Evolutionary conservation across 2,797 vertebrate genomes (phyloP).

Genomic region (Heterohyrax brucei): DNA sequence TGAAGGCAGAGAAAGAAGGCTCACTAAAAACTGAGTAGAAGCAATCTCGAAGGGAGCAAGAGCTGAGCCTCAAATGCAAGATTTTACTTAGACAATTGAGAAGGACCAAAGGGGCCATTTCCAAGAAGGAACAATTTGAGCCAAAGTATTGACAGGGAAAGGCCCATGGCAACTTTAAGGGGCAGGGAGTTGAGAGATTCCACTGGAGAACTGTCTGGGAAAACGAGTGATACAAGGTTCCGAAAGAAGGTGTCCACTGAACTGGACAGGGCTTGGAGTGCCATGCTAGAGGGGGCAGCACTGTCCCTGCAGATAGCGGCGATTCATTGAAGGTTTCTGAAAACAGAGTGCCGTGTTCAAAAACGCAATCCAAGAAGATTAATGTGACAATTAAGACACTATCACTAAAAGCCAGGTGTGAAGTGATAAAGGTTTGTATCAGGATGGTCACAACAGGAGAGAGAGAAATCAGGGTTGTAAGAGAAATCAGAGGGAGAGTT

Average conservation of each 20-base stretch:
- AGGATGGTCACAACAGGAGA: neutral
- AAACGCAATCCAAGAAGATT: constrained; percentile 17
- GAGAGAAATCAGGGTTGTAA: constrained; percentile 5
- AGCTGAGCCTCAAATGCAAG: constrained; percentile 15
- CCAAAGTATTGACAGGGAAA: constrained; percentile 21
- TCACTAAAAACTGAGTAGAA: constrained; percentile 5
- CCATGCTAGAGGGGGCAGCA: neutral
- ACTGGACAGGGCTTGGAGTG: neutral
- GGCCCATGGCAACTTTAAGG: neutral
- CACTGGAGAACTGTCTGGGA: neutral
- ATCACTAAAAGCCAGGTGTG: constrained; percentile 52
- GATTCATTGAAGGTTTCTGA: neutral
- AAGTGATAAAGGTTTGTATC: neutral
- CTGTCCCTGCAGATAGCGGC: neutral
- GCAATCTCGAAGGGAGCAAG: neutral
- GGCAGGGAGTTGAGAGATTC: neutral
- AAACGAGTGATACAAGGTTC: constrained; percentile 18
- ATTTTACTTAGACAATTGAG: constrained; percentile 9
- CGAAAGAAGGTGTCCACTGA: neutral
- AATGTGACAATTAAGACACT: constrained; percentile 35
- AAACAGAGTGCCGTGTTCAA: constrained; percentile 25
- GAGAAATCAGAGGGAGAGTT: constrained; percentile 57
- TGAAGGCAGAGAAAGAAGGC: neutral
- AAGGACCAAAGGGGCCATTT: constrained; percentile 1
- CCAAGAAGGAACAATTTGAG: constrained; percentile 28